Percentiles rank a stretch among this genome's conserved stretches.
These are phyloP conservation scores for Synanthedon myopaeformis DNA, from an alignment of 2,888 invertebrate species.

Conservation along the genomic window DNA sequence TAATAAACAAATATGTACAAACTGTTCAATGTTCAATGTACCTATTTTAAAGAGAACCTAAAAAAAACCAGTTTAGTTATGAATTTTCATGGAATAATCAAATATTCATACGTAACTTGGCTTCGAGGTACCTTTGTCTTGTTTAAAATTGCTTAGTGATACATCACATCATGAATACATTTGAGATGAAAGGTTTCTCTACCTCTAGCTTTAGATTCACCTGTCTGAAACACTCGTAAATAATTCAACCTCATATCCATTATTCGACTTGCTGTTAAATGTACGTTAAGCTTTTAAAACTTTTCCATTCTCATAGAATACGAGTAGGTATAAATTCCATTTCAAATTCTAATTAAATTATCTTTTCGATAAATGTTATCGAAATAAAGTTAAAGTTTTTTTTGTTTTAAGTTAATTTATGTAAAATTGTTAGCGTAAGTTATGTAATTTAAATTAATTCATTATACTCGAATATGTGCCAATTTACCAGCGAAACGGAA, in stretches of 20 bases:
- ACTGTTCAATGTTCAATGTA: no score
- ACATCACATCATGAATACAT: constrained; percentile 3
- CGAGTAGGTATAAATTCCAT: background rate
- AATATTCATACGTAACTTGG: constrained; percentile 1
- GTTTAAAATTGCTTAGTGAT: constrained; percentile 3
- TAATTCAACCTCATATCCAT: constrained; percentile 5
- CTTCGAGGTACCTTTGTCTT: background rate
- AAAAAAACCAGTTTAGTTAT: no score
- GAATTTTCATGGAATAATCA: background rate
- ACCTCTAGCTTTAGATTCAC: constrained; percentile 4
- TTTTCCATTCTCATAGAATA: background rate
- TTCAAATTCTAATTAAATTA: no score
- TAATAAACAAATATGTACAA: no score
- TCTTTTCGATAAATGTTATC: no score
- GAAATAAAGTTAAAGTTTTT: no score
- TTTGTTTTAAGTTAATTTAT: no score
- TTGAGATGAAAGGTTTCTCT: constrained; percentile 4
- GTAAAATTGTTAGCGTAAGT: no score
- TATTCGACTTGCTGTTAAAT: constrained; percentile 4
- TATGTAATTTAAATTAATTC: no score
- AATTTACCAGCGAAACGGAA: no score
- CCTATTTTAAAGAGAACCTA: no score
- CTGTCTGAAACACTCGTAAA: background rate
- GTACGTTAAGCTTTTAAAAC: background rate
- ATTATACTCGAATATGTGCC: no score